Evolutionary conservation across 2,797 vertebrate genomes (phyloP).

Genomic region (Galaxias olidus): DNA sequence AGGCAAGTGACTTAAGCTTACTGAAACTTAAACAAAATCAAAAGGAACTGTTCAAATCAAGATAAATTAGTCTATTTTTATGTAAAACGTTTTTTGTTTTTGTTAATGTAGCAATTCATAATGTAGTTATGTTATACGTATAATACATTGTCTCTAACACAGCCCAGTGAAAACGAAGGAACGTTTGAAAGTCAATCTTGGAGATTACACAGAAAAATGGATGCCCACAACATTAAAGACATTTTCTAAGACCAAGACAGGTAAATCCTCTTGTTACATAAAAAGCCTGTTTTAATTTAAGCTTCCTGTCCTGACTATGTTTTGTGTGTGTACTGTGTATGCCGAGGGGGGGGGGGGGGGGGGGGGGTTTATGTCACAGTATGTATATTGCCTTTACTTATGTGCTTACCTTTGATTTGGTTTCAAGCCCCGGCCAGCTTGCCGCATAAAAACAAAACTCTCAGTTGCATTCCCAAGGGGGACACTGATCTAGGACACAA

Average conservation of each 20-base stretch:
- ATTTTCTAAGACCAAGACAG: constrained; percentile 25
- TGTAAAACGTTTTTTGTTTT: too few relatives aligned
- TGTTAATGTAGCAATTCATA: constrained; percentile 7
- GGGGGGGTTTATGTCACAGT: too few relatives aligned
- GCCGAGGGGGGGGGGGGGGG: too few relatives aligned
- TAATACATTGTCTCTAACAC: too few relatives aligned
- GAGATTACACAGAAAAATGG: constrained; percentile 33
- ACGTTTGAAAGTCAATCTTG: constrained; percentile 29
- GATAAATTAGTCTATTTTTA: too few relatives aligned
- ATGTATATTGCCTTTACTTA: too few relatives aligned
- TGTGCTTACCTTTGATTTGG: not conserved
- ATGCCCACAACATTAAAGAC: constrained; percentile 40
- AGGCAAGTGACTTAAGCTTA: constrained; percentile 33
- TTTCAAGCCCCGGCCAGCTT: constrained; percentile 26
- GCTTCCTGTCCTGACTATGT: too few relatives aligned
- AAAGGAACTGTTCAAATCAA: too few relatives aligned
- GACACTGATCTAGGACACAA: constrained; percentile 38
- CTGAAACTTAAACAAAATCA: not conserved
- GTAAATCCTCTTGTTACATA: too few relatives aligned
- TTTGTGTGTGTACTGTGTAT: too few relatives aligned
- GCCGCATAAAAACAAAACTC: not conserved
- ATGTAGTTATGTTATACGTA: too few relatives aligned
- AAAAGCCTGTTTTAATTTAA: too few relatives aligned
- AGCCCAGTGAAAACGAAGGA: constrained; percentile 34
- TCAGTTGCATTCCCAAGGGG: constrained; percentile 41